Base-by-base conservation (phyloP, 2,113 vertebrate species). In the Erinaceus europaeus region DNA sequence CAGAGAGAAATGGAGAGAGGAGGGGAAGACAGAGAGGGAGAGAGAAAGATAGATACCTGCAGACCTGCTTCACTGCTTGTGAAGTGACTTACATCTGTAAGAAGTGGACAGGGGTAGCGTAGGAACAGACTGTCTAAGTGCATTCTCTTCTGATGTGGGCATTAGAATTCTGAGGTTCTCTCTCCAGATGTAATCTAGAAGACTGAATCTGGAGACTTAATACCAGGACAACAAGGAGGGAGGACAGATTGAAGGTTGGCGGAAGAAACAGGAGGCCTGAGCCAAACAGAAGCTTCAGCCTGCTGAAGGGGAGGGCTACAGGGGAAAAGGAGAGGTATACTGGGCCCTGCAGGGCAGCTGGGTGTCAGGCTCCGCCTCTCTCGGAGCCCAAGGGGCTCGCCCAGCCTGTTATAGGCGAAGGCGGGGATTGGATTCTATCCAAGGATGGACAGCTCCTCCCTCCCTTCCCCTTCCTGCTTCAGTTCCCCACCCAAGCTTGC, bases 401-500 rank as follows among this genome's bases (percentile, higher is more conserved):
- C 74, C 52, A 74, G 92, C 84, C 75, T 18, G 90, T 89, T 85
- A 90, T 76, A 77, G n/a, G n/a, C 55, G 65, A 71, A 55, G 88
- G 92, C n/a, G 34, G 91, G 52, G 61, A 87, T 46, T 94, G 93
- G 91, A 76, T 72, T 44, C 27, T n/a, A 44, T 94, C 93, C 93
- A 90, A 86, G 52, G 61, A 71, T 48, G 0, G n/a, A 55, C 40
- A 92, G 80, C 79, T 92, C 93, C 94, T 85, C 93, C 93, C 89
- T 80, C 81, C 25, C 91, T 91, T 94, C 93, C 92, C 64, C 88
- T 95, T 94, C 95, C 95, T 92, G 94, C 91, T 94, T 93, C 55
- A 90, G 84, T 90, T 94, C 84, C 83, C 91, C 71, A 93, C 93
- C 90, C 95, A 87, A 91, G 69, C 8, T 53, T 64, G 44, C 57